phyloP scores from a whole-genome alignment of 2,888 invertebrate species.

The Gisinianus flammeolus region DNA sequence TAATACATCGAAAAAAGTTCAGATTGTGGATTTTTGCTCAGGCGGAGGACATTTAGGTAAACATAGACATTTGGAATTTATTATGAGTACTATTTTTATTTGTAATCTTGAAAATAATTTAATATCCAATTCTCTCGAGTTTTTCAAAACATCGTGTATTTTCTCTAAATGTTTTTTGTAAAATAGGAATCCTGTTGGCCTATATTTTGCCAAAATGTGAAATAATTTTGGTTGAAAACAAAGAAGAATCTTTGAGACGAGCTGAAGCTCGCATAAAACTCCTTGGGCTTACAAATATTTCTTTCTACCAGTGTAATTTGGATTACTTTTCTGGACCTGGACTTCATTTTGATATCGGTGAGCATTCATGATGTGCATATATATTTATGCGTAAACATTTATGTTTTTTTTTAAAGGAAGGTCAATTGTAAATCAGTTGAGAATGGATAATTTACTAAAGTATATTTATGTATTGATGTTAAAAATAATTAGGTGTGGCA shows the following conservation, averaged over 20 bases:
- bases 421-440: too few species aligned
- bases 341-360: constrained; percentile 81
- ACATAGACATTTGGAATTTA: background rate
- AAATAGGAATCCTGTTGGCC: constrained; percentile 78
- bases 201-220: constrained; percentile 77
- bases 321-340: constrained; percentile 78
- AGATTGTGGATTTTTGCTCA: constrained; percentile 92
- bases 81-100: too few species aligned
- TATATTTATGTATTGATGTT: too few species aligned
- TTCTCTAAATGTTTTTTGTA: background rate
- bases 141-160: background rate
- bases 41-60: constrained; percentile 82
- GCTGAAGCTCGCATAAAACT: constrained; percentile 74
- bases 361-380: too few species aligned
- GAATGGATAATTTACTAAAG: too few species aligned
- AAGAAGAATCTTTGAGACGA: constrained; percentile 79
- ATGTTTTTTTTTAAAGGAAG: too few species aligned
- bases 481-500: too few species aligned
- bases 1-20: constrained; percentile 62
- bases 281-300: constrained; percentile 75
- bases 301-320: constrained; percentile 84
- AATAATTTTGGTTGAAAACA: constrained; percentile 87
- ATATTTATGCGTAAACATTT: too few species aligned
- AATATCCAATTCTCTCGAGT: background rate
- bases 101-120: background rate